Percentiles rank a stretch among this genome's conserved stretches.
These are phyloP conservation scores for Dione vanillae DNA, from an alignment of 2,888 invertebrate species.

Conservation along the genomic window DNA sequence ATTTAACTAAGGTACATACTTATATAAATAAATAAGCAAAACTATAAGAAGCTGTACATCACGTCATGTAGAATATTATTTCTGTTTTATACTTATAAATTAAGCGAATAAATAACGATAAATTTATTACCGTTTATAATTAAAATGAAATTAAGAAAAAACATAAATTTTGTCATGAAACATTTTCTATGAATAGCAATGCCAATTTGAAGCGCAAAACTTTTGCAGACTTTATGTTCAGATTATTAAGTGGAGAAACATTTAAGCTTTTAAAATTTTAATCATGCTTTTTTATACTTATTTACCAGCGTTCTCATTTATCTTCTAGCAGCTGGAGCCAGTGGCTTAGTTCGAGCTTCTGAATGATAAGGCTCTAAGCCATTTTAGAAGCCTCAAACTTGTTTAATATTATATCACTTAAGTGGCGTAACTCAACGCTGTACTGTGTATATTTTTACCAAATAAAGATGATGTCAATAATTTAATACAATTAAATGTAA, in stretches of 20 bases:
- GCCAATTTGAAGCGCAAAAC: slow-evolving; percentile 40
- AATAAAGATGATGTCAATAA: slow-evolving; percentile 7
- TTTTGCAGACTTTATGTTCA: slow-evolving; percentile 41
- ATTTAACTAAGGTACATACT: too few species aligned
- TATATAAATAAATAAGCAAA: too few species aligned
- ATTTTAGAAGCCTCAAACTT: too few species aligned
- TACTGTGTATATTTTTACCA: neutral
- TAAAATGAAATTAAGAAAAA: slow-evolving; percentile 14
- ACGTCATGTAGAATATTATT: too few species aligned
- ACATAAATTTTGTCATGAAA: slow-evolving; percentile 34
- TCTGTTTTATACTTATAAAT: too few species aligned
- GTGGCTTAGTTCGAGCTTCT: slow-evolving; percentile 2
- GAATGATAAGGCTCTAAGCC: neutral
- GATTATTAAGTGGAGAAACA: slow-evolving; percentile 30
- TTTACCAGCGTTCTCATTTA: slow-evolving; percentile 11
- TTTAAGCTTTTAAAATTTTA: slow-evolving; percentile 22
- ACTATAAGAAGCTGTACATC: too few species aligned
- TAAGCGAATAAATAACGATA: too few species aligned
- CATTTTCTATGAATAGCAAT: slow-evolving; percentile 39
- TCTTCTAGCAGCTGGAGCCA: slow-evolving; percentile 4
- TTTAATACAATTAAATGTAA: slow-evolving; percentile 26
- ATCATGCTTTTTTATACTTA: slow-evolving; percentile 14
- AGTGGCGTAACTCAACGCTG: neutral
- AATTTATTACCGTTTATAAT: neutral
- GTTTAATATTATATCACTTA: too few species aligned